These are phyloP conservation scores for Rhea pennata DNA, from an alignment of 2,113 vertebrate genomes.

Conservation along the genomic window DNA sequence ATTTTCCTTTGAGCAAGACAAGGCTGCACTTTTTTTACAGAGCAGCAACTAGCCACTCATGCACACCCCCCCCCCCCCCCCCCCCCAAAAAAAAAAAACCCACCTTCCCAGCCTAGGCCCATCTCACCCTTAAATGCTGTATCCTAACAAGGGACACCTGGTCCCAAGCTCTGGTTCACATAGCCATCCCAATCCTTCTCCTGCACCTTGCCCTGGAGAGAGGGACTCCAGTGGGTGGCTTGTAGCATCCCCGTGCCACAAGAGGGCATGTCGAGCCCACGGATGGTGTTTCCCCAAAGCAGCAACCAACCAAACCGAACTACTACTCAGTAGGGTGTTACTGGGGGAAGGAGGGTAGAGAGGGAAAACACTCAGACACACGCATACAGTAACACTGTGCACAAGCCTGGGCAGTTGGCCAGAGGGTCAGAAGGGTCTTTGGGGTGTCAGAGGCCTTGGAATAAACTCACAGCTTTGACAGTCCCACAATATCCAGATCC, in stretches of 20 bases:
- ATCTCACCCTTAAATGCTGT: neutral
- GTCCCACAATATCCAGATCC: neutral
- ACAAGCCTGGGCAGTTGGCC: rapidly evolving
- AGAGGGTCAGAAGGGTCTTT: neutral
- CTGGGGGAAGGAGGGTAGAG: neutral
- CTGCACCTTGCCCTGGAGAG: neutral
- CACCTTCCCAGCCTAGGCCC: neutral
- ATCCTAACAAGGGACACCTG: neutral
- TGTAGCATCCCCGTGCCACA: neutral
- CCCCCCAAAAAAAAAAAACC: too few relatives aligned
- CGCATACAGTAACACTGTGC: neutral
- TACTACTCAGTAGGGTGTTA: neutral
- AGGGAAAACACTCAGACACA: neutral
- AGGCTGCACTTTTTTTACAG: neutral
- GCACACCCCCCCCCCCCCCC: neutral
- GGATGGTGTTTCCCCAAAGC: neutral
- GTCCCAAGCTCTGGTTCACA: neutral
- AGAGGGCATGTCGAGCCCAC: neutral
- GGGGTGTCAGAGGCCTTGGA: neutral
- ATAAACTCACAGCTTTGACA: neutral
- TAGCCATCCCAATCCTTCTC: neutral
- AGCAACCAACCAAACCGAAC: neutral
- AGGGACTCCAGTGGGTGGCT: rapidly evolving
- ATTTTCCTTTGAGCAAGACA: neutral
- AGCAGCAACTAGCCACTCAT: neutral